Evolutionary conservation across 2,797 vertebrate genomes (phyloP).

Genomic region (Hydrocynus forskahlii): DNA sequence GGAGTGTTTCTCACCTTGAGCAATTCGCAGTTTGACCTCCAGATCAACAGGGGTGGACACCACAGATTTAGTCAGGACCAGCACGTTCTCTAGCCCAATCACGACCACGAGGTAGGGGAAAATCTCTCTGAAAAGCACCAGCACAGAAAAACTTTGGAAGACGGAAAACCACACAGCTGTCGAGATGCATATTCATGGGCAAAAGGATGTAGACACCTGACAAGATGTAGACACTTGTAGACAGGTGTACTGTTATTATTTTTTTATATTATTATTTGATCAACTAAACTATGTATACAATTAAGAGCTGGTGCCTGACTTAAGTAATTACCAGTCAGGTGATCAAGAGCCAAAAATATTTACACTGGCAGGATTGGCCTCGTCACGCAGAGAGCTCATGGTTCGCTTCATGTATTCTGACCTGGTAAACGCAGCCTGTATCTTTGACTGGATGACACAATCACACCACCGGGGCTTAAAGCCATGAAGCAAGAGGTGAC

Average conservation of each 20-base stretch:
- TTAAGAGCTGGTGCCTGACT: no score
- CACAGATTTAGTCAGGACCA: constrained; percentile 97
- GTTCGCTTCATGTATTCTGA: constrained; percentile 26
- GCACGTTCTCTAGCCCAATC: constrained; percentile 95
- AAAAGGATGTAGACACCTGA: no score
- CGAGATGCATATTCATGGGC: no score
- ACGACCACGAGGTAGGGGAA: constrained; percentile 98
- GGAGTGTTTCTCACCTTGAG: constrained; percentile 82
- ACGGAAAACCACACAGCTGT: no score
- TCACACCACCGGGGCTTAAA: constrained; percentile 37
- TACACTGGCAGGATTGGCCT: no score
- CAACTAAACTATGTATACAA: no score
- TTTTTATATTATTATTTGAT: no score
- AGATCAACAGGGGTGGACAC: constrained; percentile 97
- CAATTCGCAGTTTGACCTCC: constrained; percentile 96
- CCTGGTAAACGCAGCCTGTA: constrained; percentile 21
- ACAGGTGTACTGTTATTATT: no score
- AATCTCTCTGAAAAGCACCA: constrained; percentile 84
- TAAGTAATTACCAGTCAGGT: no score
- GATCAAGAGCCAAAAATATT: no score
- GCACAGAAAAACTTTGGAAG: background rate
- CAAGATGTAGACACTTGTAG: no score
- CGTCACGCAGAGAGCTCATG: background rate
- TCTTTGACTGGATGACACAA: constrained; percentile 35
- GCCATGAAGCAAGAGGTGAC: background rate